phyloP scores from a whole-genome alignment of 2,888 invertebrate species.

The Arenicola marina region DNA sequence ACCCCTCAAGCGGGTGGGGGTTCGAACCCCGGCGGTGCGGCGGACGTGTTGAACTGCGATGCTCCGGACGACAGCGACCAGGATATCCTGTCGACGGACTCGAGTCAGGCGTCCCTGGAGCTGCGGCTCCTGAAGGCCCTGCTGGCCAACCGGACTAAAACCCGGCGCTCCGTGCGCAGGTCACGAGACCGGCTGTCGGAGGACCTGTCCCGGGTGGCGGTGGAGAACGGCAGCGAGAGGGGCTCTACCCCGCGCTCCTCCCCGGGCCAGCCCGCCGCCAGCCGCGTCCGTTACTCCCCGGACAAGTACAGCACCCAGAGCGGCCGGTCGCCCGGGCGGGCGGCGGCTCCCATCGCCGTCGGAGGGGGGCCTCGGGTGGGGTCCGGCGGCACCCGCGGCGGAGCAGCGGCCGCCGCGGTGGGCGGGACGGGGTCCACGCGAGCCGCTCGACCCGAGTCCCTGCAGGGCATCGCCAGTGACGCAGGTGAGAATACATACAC shows the following conservation, averaged over 20 bases:
- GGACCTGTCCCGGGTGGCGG: background rate
- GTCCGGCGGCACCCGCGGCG: too few species aligned
- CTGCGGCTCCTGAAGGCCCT: constrained; percentile 25
- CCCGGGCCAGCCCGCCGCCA: background rate
- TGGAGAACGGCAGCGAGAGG: background rate
- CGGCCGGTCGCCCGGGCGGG: background rate
- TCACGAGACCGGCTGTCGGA: background rate
- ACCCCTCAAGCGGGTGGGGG: background rate
- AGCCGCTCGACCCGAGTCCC: too few species aligned
- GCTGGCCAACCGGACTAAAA: constrained; percentile 13
- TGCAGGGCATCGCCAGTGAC: too few species aligned
- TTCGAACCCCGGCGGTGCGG: background rate
- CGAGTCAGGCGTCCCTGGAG: constrained; percentile 15
- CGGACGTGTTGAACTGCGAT: background rate
- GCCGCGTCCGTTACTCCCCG: constrained; percentile 10
- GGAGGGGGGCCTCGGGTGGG: too few species aligned
- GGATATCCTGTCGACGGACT: constrained; percentile 1
- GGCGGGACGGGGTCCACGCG: too few species aligned
- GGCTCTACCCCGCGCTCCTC: background rate
- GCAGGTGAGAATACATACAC: too few species aligned
- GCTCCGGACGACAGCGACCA: background rate
- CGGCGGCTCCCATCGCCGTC: too few species aligned
- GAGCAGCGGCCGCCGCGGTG: too few species aligned
- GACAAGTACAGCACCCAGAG: constrained; percentile 15
- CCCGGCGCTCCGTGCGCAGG: constrained; percentile 3